Conservation (phyloP, 2,113 vertebrate genomes). For the Paradisaea rubra region DNA sequence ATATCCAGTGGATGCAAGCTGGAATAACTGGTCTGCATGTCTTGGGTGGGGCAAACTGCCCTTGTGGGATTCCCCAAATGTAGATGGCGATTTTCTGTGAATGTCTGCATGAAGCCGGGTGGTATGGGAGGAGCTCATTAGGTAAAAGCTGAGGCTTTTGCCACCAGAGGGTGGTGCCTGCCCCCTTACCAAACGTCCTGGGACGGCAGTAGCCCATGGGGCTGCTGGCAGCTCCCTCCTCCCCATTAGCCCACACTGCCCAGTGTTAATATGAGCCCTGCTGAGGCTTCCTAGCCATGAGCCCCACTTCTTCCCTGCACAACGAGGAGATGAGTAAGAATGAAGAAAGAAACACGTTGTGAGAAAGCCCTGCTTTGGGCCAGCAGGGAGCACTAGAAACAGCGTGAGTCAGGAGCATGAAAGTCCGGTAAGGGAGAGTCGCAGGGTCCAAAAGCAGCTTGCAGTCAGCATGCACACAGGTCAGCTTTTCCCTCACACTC, state of each 20-base stretch:
- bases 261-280: background rate
- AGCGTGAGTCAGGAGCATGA: background rate
- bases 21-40: background rate
- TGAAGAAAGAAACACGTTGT: background rate
- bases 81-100: background rate
- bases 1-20: background rate
- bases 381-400: background rate
- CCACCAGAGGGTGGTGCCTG: conserved; percentile 23
- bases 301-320: background rate
- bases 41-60: background rate
- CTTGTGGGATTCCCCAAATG: background rate
- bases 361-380: background rate
- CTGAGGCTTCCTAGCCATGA: background rate
- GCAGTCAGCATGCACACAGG: background rate
- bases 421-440: background rate
- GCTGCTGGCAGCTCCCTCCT: background rate
- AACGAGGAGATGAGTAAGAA: background rate
- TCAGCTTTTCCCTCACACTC: background rate
- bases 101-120: background rate
- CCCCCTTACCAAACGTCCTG: rapidly evolving
- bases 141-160: background rate
- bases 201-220: background rate
- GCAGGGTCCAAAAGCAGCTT: background rate
- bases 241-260: background rate
- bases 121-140: background rate